These are phyloP conservation scores for Trichopoda pennipes DNA, from an alignment of 2,888 invertebrate genomes.

Conservation along the genomic window DNA sequence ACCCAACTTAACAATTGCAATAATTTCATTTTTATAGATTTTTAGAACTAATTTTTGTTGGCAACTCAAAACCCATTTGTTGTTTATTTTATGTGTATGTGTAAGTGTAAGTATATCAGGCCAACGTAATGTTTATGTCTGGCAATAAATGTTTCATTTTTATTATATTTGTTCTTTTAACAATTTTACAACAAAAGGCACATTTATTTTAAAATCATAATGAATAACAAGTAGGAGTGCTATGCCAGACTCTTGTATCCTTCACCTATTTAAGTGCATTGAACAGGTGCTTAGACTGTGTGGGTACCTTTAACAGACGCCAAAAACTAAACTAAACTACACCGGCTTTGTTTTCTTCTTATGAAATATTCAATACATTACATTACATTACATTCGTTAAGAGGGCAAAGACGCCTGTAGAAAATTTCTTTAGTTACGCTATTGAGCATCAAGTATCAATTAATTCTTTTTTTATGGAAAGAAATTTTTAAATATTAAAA, in stretches of 20 bases:
- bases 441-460: too few species aligned
- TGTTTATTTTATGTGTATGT: neutral
- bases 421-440: too few species aligned
- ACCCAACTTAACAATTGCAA: neutral
- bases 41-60: neutral
- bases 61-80: neutral
- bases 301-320: too few species aligned
- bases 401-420: too few species aligned
- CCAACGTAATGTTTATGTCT: neutral
- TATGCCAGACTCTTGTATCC: neutral
- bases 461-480: too few species aligned
- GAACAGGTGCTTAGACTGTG: too few species aligned
- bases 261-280: neutral
- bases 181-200: neutral
- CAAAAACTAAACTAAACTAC: too few species aligned
- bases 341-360: too few species aligned
- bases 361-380: too few species aligned
- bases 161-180: neutral
- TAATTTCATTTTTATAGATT: neutral
- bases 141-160: neutral
- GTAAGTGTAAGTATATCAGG: neutral
- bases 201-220: neutral
- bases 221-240: neutral
- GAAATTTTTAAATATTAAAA: too few species aligned
- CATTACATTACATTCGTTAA: too few species aligned